Conservation (phyloP, 2,888 invertebrate species). For the Pristionchus entomophagus region DNA sequence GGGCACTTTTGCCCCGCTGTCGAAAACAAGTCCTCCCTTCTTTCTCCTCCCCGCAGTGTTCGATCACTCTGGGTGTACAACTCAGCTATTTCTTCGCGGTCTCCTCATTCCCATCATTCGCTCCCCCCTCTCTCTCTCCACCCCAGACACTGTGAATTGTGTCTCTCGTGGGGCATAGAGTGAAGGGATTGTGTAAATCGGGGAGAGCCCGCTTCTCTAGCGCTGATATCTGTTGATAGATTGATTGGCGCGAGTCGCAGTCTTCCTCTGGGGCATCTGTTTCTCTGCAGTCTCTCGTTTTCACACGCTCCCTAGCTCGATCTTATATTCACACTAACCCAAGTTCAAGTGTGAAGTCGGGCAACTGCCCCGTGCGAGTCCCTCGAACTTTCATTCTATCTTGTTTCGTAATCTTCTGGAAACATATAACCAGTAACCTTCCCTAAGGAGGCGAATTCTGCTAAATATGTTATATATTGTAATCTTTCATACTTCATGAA, state of each 20-base stretch:
- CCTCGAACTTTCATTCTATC: no score
- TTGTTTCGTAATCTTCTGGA: no score
- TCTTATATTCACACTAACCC: conserved; percentile 9
- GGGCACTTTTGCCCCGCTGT: background rate
- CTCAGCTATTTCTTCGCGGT: background rate
- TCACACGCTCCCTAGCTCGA: background rate
- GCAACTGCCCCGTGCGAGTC: background rate
- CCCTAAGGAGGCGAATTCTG: no score
- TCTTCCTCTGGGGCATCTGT: background rate
- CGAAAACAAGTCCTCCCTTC: conserved; percentile 17
- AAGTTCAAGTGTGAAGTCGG: conserved; percentile 15
- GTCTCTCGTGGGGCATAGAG: background rate
- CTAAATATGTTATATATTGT: no score
- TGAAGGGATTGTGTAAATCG: background rate
- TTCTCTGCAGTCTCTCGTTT: background rate
- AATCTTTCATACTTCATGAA: no score
- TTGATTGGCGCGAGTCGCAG: background rate
- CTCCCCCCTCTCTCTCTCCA: background rate
- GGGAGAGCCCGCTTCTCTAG: background rate
- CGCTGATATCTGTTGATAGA: conserved; percentile 12
- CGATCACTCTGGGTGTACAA: conserved; percentile 27
- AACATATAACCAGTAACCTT: no score
- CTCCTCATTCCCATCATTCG: background rate
- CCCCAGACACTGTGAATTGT: background rate
- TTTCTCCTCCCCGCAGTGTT: conserved; percentile 8